phyloP scores from a whole-genome alignment of 2,888 invertebrate genomes.

The Diaphora mendica region DNA sequence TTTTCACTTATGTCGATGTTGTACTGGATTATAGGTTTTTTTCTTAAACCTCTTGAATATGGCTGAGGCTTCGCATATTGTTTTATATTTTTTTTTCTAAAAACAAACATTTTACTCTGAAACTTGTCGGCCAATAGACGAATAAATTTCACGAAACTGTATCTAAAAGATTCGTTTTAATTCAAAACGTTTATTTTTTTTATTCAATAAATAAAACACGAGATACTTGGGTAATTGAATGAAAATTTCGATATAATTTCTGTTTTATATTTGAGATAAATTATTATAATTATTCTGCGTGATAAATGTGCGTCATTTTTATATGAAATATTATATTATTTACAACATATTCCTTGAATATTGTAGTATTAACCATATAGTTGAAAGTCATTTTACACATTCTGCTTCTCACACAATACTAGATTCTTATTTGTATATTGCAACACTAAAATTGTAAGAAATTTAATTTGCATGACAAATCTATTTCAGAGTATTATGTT shows the following conservation, averaged over 20 bases:
- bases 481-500: slow-evolving; percentile 16
- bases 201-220: background rate
- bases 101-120: slow-evolving; percentile 25
- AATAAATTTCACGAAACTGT: slow-evolving; percentile 12
- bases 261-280: slow-evolving; percentile 45
- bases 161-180: background rate
- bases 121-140: slow-evolving; percentile 19
- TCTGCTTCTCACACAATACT: background rate
- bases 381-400: slow-evolving; percentile 5
- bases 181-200: background rate
- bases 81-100: slow-evolving; percentile 27
- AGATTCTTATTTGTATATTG: background rate
- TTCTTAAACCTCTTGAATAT: slow-evolving; percentile 26
- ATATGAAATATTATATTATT: slow-evolving; percentile 48
- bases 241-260: slow-evolving; percentile 34
- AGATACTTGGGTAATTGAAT: slow-evolving; percentile 40
- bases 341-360: slow-evolving; percentile 40
- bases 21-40: slow-evolving; percentile 27
- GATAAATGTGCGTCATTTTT: slow-evolving; percentile 42
- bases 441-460: background rate
- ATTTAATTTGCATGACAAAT: slow-evolving; percentile 27
- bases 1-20: slow-evolving; percentile 35
- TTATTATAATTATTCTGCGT: slow-evolving; percentile 26
- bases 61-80: slow-evolving; percentile 26
- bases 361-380: slow-evolving; percentile 22